A percentile compares a stretch with the other conserved stretches of the same genome.
phyloP scores from a whole-genome alignment of 2,113 vertebrate genomes.

The Sprattus sprattus region DNA sequence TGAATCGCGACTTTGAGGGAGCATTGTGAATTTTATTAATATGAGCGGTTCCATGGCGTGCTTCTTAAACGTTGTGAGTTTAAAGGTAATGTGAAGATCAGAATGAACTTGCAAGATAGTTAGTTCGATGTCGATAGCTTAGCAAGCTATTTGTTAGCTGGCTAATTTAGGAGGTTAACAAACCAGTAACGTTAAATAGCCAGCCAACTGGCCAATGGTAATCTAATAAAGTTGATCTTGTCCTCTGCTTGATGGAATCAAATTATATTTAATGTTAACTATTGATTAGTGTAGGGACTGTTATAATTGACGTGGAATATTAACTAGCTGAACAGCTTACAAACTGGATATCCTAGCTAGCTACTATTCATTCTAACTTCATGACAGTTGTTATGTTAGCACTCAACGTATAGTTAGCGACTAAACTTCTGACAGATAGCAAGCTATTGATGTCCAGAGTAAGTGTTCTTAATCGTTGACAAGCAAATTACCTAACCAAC shows the following conservation, averaged over 20 bases:
- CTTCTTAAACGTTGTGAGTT: background rate
- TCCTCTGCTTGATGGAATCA: background rate
- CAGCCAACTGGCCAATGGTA: background rate
- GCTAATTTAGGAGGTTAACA: background rate
- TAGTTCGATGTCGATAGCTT: background rate
- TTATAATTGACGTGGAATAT: background rate
- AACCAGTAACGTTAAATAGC: background rate
- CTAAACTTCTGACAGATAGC: too few species aligned
- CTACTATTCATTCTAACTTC: background rate
- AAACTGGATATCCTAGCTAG: conserved; percentile 1
- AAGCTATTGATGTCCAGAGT: too few species aligned
- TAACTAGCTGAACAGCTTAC: background rate
- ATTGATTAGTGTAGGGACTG: background rate
- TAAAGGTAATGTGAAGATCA: background rate
- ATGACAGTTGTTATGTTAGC: background rate
- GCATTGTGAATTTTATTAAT: background rate
- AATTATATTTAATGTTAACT: background rate
- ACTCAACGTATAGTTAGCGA: background rate
- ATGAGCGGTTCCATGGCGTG: background rate
- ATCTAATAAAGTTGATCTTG: background rate
- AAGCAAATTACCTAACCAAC: too few species aligned
- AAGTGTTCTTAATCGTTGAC: too few species aligned
- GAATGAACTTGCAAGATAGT: background rate
- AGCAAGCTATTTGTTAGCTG: conserved; percentile 7
- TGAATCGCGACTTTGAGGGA: background rate